Conservation (phyloP, 1,140 invertebrate genomes). For the Drosophila insularis region DNA sequence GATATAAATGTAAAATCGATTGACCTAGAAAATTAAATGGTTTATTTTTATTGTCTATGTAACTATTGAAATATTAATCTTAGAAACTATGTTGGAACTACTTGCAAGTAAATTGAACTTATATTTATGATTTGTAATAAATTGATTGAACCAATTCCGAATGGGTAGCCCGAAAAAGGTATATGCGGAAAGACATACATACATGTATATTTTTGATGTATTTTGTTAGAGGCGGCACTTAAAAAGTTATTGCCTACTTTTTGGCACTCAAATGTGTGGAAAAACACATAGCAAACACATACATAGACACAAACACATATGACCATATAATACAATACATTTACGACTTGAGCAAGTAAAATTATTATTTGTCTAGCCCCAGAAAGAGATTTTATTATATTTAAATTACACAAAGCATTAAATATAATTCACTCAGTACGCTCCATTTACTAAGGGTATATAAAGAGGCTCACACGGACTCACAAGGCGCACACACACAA, state of each 20-base stretch:
- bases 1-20: too few relatives aligned
- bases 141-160: background rate
- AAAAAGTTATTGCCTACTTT: constrained; percentile 56
- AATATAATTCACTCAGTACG: constrained; percentile 79
- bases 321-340: constrained; percentile 28
- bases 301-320: constrained; percentile 8
- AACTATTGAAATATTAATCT: too few relatives aligned
- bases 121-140: background rate
- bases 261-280: constrained; percentile 38
- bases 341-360: constrained; percentile 55
- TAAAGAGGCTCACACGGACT: constrained; percentile 29
- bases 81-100: background rate
- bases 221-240: constrained; percentile 18
- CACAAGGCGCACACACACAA: constrained; percentile 19
- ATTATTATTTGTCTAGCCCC: constrained; percentile 56
- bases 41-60: too few relatives aligned
- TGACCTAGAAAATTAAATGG: too few relatives aligned
- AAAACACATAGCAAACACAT: constrained; percentile 16
- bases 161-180: background rate
- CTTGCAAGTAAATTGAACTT: background rate
- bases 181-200: background rate
- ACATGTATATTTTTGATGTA: background rate
- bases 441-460: constrained; percentile 78
- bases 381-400: constrained; percentile 65
- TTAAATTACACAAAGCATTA: constrained; percentile 81